Evolutionary conservation across 1,140 invertebrate genomes (phyloP).

Genomic region (Pissodes strobi): DNA sequence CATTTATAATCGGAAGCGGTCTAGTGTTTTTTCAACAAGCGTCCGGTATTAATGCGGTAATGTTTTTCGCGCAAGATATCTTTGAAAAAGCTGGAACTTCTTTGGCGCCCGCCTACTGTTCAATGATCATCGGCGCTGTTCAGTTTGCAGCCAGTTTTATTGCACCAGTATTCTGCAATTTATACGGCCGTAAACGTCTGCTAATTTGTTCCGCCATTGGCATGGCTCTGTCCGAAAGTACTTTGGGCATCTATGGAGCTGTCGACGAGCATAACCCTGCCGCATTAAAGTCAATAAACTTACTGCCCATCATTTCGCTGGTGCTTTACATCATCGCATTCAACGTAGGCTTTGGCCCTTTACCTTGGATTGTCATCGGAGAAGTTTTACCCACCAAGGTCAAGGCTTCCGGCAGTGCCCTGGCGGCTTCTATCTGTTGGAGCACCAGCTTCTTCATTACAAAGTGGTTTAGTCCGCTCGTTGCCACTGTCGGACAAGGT

Average conservation of each 20-base stretch:
- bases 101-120: conserved; percentile 66
- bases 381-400: conserved; percentile 79
- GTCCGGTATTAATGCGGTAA: conserved; percentile 79
- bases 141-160: conserved; percentile 69
- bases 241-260: conserved; percentile 47
- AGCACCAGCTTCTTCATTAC: conserved; percentile 77
- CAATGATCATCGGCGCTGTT: conserved; percentile 79
- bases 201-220: conserved; percentile 71
- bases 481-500: conserved; percentile 47
- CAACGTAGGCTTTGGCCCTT: conserved; percentile 71
- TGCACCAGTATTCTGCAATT: conserved; percentile 74
- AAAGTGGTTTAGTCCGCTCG: conserved; percentile 69
- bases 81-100: conserved; percentile 65
- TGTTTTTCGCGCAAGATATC: conserved; percentile 77
- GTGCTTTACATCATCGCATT: conserved; percentile 45
- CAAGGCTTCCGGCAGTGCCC: conserved; percentile 72
- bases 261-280: conserved; percentile 32
- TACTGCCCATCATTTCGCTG: conserved; percentile 43
- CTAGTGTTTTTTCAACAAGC: conserved; percentile 76
- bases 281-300: conserved; percentile 37
- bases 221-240: conserved; percentile 56
- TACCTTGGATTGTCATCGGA: conserved; percentile 82
- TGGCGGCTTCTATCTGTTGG: conserved; percentile 80
- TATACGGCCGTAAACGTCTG: conserved; percentile 71
- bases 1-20: conserved; percentile 69